Percentiles rank a stretch among this genome's conserved stretches.
These are phyloP conservation scores for Girardinichthys multiradiatus DNA, from an alignment of 2,113 vertebrate genomes.

Conservation along the genomic window DNA sequence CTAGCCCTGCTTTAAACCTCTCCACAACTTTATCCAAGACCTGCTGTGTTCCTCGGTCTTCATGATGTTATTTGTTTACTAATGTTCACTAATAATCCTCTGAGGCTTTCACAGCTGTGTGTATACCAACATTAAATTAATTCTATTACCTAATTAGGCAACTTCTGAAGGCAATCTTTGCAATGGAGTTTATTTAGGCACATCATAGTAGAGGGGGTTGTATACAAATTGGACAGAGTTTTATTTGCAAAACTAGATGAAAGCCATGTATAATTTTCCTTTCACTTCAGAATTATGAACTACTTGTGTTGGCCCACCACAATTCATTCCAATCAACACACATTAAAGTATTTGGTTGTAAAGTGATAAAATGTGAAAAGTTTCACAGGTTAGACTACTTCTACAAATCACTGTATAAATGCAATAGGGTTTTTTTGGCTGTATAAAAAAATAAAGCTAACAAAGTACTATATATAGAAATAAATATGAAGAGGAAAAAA, in stretches of 20 bases:
- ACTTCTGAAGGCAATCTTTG: not conserved
- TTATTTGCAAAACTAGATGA: not conserved
- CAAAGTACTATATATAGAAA: too few relatives aligned
- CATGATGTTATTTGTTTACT: not conserved
- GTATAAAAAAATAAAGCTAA: too few relatives aligned
- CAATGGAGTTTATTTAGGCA: not conserved
- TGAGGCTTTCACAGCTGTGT: not conserved
- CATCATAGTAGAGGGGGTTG: not conserved
- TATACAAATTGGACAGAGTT: not conserved
- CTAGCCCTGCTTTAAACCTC: not conserved
- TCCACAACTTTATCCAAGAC: not conserved
- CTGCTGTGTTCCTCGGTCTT: not conserved
- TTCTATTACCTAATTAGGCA: too few relatives aligned
- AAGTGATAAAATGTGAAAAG: not conserved
- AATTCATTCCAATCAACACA: not conserved
- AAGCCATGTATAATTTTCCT: not conserved
- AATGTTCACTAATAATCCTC: not conserved
- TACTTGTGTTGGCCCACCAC: too few relatives aligned
- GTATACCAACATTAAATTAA: not conserved
- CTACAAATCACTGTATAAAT: not conserved
- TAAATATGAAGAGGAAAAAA: too few relatives aligned
- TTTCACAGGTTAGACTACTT: not conserved
- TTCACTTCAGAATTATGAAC: not conserved
- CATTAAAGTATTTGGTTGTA: too few relatives aligned
- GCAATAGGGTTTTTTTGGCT: too few relatives aligned